Evolutionary conservation across 2,797 vertebrate genomes (phyloP).

Genomic region (Argya squamiceps): DNA sequence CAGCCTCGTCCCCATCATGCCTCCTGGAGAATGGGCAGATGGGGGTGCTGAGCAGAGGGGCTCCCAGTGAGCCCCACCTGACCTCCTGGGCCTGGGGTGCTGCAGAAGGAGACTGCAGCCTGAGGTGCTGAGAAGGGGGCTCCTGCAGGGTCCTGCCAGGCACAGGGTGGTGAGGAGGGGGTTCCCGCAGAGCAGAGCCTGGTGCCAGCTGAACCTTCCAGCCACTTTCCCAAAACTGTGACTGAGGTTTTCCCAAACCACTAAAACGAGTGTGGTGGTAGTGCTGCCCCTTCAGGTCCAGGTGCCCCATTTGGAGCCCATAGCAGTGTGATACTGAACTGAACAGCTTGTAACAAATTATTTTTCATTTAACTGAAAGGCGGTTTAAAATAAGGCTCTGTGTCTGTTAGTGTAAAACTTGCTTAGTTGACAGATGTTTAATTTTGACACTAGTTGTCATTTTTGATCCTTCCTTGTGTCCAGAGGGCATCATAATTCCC

Average conservation of each 20-base stretch:
- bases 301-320: neutral
- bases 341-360: neutral
- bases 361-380: neutral
- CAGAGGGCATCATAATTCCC: constrained; percentile 37
- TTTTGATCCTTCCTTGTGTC: constrained; percentile 38
- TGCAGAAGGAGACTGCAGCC: neutral
- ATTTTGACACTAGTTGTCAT: constrained; percentile 54
- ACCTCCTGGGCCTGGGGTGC: neutral
- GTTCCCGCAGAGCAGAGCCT: neutral
- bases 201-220: accelerated
- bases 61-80: accelerated
- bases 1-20: accelerated
- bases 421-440: constrained; percentile 69
- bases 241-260: neutral
- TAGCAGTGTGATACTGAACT: neutral
- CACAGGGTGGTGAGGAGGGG: neutral
- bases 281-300: neutral
- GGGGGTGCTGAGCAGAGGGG: neutral
- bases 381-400: neutral
- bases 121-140: neutral
- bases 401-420: constrained; percentile 45
- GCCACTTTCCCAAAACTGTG: neutral
- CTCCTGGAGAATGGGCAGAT: neutral
- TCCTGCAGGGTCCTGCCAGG: neutral
- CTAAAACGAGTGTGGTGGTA: neutral